phyloP scores from a whole-genome alignment of 2,797 vertebrate genomes.

The Pterois miles region DNA sequence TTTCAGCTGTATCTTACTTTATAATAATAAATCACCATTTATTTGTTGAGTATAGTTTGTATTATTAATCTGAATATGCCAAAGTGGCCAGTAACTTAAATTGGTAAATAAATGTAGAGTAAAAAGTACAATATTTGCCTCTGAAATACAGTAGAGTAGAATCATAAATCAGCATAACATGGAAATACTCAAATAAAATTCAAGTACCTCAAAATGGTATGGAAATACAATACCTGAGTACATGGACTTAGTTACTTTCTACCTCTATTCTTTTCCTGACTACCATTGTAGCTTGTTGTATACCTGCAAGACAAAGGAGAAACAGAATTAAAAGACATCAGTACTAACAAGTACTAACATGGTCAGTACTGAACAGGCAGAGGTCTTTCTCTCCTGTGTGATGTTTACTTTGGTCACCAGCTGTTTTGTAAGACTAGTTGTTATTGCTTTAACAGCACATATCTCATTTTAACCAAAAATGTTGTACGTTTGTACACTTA shows the following conservation, averaged over 20 bases:
- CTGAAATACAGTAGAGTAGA: background rate
- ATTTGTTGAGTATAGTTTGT: background rate
- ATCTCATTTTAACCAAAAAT: background rate
- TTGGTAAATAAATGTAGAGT: background rate
- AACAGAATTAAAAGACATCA: background rate
- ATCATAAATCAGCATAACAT: background rate
- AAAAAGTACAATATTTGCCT: background rate
- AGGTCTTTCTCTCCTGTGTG: background rate
- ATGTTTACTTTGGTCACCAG: background rate
- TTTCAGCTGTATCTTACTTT: background rate
- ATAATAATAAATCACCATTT: too few species aligned
- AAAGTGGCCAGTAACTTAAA: accelerated
- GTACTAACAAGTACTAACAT: background rate
- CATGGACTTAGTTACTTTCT: background rate
- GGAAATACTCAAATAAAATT: too few species aligned
- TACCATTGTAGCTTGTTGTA: background rate
- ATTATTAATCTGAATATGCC: background rate
- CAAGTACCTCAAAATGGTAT: background rate
- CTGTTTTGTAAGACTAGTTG: background rate
- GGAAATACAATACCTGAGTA: background rate
- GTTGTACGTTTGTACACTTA: background rate
- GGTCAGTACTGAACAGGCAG: too few species aligned
- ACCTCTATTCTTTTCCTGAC: background rate
- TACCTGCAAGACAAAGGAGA: background rate
- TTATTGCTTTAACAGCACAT: background rate